These are phyloP conservation scores for Triplophysa dalaica DNA, from an alignment of 2,113 vertebrate species.

Conservation along the genomic window DNA sequence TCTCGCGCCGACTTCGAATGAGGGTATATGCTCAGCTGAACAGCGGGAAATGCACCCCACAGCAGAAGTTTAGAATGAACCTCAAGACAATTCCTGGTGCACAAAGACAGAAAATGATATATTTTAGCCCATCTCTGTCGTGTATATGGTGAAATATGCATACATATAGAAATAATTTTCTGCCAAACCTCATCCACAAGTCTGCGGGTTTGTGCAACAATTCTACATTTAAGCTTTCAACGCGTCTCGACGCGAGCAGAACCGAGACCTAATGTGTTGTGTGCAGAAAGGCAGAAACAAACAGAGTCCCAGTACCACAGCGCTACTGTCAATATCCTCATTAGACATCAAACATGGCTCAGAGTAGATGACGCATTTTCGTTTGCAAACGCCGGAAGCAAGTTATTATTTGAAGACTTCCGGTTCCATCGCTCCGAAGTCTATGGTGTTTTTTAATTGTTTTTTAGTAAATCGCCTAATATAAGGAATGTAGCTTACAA, in stretches of 20 bases:
- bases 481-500: no score
- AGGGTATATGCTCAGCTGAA: constrained; percentile 76
- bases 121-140: constrained; percentile 51
- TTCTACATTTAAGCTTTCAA: constrained; percentile 25
- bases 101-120: constrained; percentile 62
- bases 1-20: constrained; percentile 72
- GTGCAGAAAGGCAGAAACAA: not conserved
- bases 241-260: constrained; percentile 43
- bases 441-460: no score
- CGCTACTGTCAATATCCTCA: constrained; percentile 1
- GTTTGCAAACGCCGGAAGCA: no score
- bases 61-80: constrained; percentile 76
- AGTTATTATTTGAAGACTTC: no score
- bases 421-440: no score
- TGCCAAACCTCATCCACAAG: constrained; percentile 37
- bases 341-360: not conserved
- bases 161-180: constrained; percentile 57
- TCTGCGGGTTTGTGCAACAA: constrained; percentile 39
- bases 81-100: constrained; percentile 71
- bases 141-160: constrained; percentile 54
- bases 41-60: constrained; percentile 75
- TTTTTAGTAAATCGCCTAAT: no score
- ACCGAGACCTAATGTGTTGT: constrained; percentile 46
- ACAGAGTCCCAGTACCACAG: not conserved
- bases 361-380: no score